Evolutionary conservation across 2,888 invertebrate genomes (phyloP).

Genomic region (Eilema caniola): DNA sequence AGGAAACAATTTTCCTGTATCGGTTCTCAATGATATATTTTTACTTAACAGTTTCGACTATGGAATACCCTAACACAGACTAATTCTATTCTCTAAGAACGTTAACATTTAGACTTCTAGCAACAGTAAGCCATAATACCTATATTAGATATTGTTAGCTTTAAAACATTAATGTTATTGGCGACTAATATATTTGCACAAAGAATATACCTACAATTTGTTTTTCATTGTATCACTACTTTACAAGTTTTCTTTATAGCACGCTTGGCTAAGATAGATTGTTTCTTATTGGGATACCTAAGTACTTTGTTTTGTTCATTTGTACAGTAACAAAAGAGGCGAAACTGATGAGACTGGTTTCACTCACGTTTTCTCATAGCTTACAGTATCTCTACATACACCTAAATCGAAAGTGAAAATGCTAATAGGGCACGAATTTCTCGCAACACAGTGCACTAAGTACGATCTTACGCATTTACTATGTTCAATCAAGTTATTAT

Average conservation of each 20-base stretch:
- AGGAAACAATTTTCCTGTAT: neutral
- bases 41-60: neutral
- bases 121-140: neutral
- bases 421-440: constrained; percentile 25
- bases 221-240: neutral
- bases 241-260: neutral
- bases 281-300: constrained; percentile 25
- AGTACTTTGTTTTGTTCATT: constrained; percentile 29
- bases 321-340: constrained; percentile 42
- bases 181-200: neutral
- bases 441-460: neutral
- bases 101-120: neutral
- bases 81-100: neutral
- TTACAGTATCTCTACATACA: constrained; percentile 20
- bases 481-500: neutral
- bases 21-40: neutral
- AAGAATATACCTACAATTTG: neutral
- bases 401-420: constrained; percentile 56
- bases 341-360: constrained; percentile 42
- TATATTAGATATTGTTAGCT: neutral
- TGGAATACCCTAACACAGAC: no score
- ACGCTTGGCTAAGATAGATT: constrained; percentile 15
- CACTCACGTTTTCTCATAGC: constrained; percentile 53
- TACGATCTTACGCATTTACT: neutral
- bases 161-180: neutral